Conservation (phyloP, 2,888 invertebrate species). For the Xestia xanthographa region DNA sequence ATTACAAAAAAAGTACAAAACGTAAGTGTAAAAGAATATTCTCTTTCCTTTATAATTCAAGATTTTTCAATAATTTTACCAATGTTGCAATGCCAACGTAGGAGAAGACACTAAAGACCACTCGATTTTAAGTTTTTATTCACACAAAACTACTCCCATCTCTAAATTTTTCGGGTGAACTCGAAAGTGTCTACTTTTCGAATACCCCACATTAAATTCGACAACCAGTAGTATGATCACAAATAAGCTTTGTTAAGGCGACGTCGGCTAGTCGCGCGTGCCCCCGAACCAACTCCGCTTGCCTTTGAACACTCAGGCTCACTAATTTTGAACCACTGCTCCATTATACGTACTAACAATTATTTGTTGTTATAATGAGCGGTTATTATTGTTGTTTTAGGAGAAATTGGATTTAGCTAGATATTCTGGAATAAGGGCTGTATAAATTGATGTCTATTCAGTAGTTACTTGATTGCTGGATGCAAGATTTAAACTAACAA, state of each 20-base stretch:
- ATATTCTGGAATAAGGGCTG: background rate
- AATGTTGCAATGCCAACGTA: background rate
- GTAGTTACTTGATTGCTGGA: background rate
- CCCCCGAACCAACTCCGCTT: conserved; percentile 58
- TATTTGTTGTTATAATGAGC: conserved; percentile 60
- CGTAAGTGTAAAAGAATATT: background rate
- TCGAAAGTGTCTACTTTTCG: conserved; percentile 18
- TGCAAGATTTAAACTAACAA: background rate
- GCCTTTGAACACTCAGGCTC: conserved; percentile 62
- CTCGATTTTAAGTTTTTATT: background rate
- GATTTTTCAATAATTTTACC: background rate
- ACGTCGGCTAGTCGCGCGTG: conserved; percentile 60
- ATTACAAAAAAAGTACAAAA: background rate
- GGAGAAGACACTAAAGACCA: background rate
- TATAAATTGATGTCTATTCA: background rate
- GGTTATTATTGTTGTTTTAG: conserved; percentile 23
- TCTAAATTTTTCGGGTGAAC: background rate
- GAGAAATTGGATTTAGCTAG: background rate
- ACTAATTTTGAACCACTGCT: conserved; percentile 71
- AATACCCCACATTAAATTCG: conserved; percentile 51
- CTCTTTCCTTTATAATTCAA: background rate
- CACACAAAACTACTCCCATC: background rate
- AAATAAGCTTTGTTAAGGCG: conserved; percentile 83
- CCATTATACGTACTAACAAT: conserved; percentile 58
- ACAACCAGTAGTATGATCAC: conserved; percentile 66